These are phyloP conservation scores for Drosophila picticornis DNA, from an alignment of 2,888 invertebrate species.

Conservation along the genomic window DNA sequence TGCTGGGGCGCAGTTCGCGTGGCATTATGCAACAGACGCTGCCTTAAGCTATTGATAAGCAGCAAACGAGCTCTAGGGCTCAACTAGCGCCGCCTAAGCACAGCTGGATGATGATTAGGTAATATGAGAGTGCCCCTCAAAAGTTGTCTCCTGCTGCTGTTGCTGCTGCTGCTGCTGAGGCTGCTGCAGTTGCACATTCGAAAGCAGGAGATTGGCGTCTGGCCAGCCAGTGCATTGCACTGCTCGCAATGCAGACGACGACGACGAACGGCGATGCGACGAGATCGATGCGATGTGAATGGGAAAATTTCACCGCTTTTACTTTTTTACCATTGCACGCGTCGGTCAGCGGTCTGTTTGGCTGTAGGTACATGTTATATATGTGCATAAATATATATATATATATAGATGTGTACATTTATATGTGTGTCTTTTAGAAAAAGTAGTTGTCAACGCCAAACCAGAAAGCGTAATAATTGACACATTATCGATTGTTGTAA, in stretches of 20 bases:
- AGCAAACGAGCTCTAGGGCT: constrained; percentile 3
- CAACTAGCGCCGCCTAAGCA: not conserved
- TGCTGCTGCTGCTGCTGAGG: constrained; percentile 1
- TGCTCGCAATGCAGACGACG: constrained; percentile 59
- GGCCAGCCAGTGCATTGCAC: constrained; percentile 69
- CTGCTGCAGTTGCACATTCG: constrained; percentile 27
- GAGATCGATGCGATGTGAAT: constrained; percentile 74
- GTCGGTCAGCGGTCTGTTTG: constrained; percentile 37
- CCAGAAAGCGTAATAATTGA: constrained; percentile 62
- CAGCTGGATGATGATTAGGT: constrained; percentile 29
- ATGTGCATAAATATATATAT: constrained; percentile 3
- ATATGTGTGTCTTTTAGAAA: constrained; percentile 43
- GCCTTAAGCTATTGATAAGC: constrained; percentile 40
- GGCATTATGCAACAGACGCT: constrained; percentile 46
- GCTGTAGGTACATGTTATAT: constrained; percentile 15
- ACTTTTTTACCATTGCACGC: constrained; percentile 67
- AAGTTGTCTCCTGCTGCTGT: not conserved
- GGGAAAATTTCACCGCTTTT: constrained; percentile 79
- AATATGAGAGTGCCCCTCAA: constrained; percentile 23
- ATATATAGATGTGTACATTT: not conserved
- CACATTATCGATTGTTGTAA: constrained; percentile 48
- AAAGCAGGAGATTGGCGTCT: constrained; percentile 40
- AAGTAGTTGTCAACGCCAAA: constrained; percentile 50
- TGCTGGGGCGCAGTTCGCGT: constrained; percentile 56
- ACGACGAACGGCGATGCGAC: constrained; percentile 41